Percentiles rank a stretch among this genome's conserved stretches.
phyloP scores from a whole-genome alignment of 2,113 vertebrate species.

The Aphelocoma coerulescens region DNA sequence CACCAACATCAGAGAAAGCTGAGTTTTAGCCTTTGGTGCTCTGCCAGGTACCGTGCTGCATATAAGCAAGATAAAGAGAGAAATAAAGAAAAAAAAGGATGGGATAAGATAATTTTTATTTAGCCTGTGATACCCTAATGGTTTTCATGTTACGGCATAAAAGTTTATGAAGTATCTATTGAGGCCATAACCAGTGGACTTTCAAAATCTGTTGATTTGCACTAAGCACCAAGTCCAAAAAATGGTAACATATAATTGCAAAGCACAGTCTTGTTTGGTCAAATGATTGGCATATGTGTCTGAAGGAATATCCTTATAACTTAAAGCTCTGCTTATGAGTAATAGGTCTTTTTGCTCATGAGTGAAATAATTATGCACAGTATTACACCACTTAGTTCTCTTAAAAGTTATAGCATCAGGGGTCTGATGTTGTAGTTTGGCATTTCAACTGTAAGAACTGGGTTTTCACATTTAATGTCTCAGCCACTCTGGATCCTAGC shows the following conservation, averaged over 20 bases:
- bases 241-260: not conserved
- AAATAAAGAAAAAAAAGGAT: not conserved
- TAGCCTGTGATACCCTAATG: not conserved
- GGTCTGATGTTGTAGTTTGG: conserved; percentile 50
- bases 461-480: conserved; percentile 63
- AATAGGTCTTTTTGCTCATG: conserved; percentile 20
- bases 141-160: conserved; percentile 34
- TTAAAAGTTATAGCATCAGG: conserved; percentile 66
- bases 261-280: not conserved
- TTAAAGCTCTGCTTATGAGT: conserved; percentile 15
- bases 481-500: conserved; percentile 59
- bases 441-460: conserved; percentile 58
- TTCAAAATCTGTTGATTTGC: conserved; percentile 17
- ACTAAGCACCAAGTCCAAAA: not conserved
- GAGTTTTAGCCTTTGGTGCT: conserved; percentile 41
- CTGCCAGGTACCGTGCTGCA: not conserved
- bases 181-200: not conserved
- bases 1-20: conserved; percentile 34
- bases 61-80: not conserved
- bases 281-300: conserved; percentile 27
- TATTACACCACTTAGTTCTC: conserved; percentile 49
- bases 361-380: conserved; percentile 59
- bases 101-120: conserved; percentile 26
- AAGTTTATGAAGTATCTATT: not conserved
- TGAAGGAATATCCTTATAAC: conserved; percentile 29